Base-by-base conservation (phyloP, 1,140 invertebrate genomes). In the Stegodyphus dumicola region DNA sequence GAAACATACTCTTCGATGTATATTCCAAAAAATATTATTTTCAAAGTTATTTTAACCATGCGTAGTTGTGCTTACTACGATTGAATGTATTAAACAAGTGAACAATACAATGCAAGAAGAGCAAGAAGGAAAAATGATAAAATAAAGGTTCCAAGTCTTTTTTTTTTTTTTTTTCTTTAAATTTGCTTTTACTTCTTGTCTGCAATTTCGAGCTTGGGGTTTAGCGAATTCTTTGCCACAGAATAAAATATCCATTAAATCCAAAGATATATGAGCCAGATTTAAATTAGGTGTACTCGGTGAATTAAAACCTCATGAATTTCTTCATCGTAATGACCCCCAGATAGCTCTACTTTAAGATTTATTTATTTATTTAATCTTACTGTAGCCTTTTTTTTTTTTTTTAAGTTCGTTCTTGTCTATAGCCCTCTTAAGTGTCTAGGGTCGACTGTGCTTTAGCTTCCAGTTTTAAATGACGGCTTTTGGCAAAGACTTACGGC, bases 221-320 rank as follows among this genome's bases (percentile, higher is more conserved):
- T 65, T 17, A 52, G 54, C n/a, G 33, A 80, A 52, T 64, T 11
- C 69, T 73, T 51, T 56, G 66, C 56, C 18, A 17, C 54, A n/a
- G 78, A 81, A 81, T 81, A 81, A 81, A 81, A 81, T 81, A 65
- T 18, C 69, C 69, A 81, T 81, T 80, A 80, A 80, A 80, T 53
- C 49, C 9, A 64, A 73, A 52, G 54, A 81, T 65, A 64, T 81
- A 81, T 73, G 69, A 18, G 7, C 49, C 15, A 64, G 33, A 81
- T 81, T 81, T 81, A 81, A 71, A 81, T 73, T 81, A 73, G 69
- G 33, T 48, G 70, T 73, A 80, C 69, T 80, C 67, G 78, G 67
- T 73, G 69, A 81, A 81, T 56, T 81, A 73, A 81, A 81, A 60
- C 13, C 69, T 81, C 78, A 64, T 81, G 69, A 73, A 81, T 81